These are phyloP conservation scores for Eupithecia insigniata DNA, from an alignment of 2,888 invertebrate genomes.

Conservation along the genomic window DNA sequence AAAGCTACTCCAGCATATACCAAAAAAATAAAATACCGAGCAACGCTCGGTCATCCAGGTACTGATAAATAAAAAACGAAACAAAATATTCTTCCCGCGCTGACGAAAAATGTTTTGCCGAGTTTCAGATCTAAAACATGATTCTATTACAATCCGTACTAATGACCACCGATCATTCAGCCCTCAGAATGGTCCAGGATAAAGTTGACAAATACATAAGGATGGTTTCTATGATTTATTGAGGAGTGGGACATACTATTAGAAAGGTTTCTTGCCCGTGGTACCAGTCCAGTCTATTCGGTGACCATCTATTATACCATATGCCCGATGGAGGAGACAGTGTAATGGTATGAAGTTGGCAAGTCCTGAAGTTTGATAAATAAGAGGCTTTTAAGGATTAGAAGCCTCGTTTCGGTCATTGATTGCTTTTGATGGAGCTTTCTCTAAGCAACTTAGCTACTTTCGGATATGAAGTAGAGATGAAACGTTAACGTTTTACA, in stretches of 20 bases:
- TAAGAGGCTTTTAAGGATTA: conserved; percentile 2
- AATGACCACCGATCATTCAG: conserved; percentile 74
- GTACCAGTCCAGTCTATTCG: background rate
- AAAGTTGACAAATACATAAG: conserved; percentile 78
- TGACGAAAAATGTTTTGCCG: background rate
- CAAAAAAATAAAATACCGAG: too few relatives aligned
- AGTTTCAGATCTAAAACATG: conserved; percentile 26
- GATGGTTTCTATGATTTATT: conserved; percentile 72
- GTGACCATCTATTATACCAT: background rate
- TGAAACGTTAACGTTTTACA: too few relatives aligned
- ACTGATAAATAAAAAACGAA: background rate
- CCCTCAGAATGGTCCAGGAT: conserved; percentile 51
- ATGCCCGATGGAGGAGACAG: background rate
- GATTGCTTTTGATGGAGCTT: conserved; percentile 19
- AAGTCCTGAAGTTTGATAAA: background rate
- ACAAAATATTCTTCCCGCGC: background rate
- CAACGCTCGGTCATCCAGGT: too few relatives aligned
- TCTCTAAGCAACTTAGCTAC: background rate
- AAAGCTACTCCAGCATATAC: too few relatives aligned
- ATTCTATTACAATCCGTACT: conserved; percentile 40
- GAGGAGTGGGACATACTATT: conserved; percentile 18
- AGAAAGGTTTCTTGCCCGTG: background rate
- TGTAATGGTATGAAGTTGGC: conserved; percentile 25
- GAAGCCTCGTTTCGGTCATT: background rate
- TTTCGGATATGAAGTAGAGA: background rate